A percentile compares a stretch with the other conserved stretches of the same genome.
phyloP scores from a whole-genome alignment of 2,113 vertebrate species.

The Scolopax mira region DNA sequence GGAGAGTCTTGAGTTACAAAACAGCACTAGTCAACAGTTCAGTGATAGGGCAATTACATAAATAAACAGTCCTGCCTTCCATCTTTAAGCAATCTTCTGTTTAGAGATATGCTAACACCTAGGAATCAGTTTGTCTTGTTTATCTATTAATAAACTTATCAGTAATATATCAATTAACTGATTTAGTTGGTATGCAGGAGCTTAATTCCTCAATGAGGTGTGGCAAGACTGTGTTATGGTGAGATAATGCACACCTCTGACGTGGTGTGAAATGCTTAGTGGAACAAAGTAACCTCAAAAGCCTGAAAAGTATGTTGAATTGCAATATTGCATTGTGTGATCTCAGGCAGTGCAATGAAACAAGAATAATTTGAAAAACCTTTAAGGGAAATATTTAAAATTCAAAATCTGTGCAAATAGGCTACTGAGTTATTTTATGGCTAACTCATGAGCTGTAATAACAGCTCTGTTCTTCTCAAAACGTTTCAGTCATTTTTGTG shows the following conservation, averaged over 20 bases:
- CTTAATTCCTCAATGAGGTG: neutral
- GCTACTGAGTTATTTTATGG: neutral
- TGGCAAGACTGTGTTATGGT: neutral
- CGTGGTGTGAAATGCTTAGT: neutral
- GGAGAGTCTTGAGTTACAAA: neutral
- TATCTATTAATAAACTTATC: slow-evolving; percentile 38
- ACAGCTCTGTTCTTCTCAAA: neutral
- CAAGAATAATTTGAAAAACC: neutral
- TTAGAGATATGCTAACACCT: neutral
- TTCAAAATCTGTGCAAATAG: neutral
- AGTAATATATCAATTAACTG: neutral
- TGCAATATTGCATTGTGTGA: neutral
- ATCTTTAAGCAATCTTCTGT: neutral
- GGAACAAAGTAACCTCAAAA: neutral
- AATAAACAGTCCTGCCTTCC: neutral
- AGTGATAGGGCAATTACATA: neutral
- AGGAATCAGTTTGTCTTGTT: neutral
- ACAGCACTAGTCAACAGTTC: neutral
- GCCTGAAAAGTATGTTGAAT: neutral
- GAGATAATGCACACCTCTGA: neutral
- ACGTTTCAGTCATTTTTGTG: neutral
- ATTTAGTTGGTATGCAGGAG: neutral
- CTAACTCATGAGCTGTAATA: neutral
- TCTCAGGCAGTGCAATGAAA: neutral
- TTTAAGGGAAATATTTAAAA: neutral